phyloP scores from a whole-genome alignment of 2,113 vertebrate genomes.

The Isurus oxyrinchus region DNA sequence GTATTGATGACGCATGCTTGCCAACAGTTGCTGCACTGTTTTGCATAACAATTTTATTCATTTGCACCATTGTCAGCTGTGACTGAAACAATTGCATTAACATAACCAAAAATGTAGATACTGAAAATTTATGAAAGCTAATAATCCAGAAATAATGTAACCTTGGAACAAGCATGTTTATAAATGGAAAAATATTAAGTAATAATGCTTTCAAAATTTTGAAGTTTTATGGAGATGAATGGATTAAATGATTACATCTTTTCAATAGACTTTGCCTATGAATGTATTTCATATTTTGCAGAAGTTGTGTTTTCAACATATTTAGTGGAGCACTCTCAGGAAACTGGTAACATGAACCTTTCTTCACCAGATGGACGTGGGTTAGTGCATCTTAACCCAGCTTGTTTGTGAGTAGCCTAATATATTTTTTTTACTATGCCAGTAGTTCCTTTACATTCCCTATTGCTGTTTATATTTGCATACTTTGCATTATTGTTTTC shows the following conservation, averaged over 20 bases:
- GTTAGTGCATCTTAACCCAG: background rate
- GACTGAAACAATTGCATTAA: background rate
- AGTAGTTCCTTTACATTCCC: background rate
- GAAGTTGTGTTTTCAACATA: slow-evolving; percentile 32
- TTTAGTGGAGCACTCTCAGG: background rate
- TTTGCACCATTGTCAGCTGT: background rate
- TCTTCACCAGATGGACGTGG: background rate
- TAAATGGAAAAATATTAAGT: background rate
- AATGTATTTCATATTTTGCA: background rate
- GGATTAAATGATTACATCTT: background rate
- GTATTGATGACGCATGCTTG: background rate
- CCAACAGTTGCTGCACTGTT: background rate
- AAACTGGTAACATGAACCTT: slow-evolving; percentile 5
- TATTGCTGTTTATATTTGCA: background rate
- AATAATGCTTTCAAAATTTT: background rate
- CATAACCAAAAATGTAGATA: background rate
- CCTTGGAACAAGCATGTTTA: background rate
- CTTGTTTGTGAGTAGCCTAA: background rate
- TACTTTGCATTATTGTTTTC: background rate
- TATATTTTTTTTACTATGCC: background rate
- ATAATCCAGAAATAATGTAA: background rate
- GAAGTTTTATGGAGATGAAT: background rate
- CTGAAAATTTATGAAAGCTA: background rate
- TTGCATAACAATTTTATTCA: background rate
- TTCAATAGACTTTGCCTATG: background rate